These are phyloP conservation scores for Nylanderia fulva DNA, from an alignment of 1,140 invertebrate genomes.

Conservation along the genomic window DNA sequence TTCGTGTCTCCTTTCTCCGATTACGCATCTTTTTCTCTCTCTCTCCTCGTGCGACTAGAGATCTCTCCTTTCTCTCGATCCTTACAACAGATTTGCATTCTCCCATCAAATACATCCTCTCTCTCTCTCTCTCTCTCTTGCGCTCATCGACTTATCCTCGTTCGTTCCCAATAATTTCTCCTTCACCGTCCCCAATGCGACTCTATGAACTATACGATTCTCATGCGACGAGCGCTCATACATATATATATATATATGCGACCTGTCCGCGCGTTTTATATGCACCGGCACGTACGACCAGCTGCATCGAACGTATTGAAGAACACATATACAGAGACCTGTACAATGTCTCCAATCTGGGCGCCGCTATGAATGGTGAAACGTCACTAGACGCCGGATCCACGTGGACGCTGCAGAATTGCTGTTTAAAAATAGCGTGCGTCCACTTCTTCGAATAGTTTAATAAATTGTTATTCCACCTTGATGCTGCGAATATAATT, in stretches of 20 bases:
- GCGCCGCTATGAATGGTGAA: conserved; percentile 78
- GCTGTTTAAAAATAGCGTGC: conserved; percentile 31
- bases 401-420: conserved; percentile 67
- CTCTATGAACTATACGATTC: conserved; percentile 18
- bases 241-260: conserved; percentile 18
- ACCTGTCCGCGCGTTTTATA: conserved; percentile 38
- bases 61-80: not conserved
- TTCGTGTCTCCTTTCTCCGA: conserved; percentile 68
- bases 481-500: not conserved
- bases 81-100: not conserved
- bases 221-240: not conserved
- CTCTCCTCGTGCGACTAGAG: not conserved
- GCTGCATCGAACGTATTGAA: not conserved
- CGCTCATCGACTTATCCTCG: not conserved
- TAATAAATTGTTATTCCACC: not conserved
- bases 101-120: conserved; percentile 32
- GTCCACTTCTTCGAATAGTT: not conserved
- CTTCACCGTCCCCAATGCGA: conserved; percentile 36
- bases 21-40: conserved; percentile 25
- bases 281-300: conserved; percentile 28
- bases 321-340: conserved; percentile 27
- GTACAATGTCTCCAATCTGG: conserved; percentile 66
- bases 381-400: conserved; percentile 70
- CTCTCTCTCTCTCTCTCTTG: too few relatives aligned
- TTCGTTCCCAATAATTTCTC: conserved; percentile 51